Evolutionary conservation across 2,113 vertebrate genomes (phyloP).

Genomic region (Petroica traversi): DNA sequence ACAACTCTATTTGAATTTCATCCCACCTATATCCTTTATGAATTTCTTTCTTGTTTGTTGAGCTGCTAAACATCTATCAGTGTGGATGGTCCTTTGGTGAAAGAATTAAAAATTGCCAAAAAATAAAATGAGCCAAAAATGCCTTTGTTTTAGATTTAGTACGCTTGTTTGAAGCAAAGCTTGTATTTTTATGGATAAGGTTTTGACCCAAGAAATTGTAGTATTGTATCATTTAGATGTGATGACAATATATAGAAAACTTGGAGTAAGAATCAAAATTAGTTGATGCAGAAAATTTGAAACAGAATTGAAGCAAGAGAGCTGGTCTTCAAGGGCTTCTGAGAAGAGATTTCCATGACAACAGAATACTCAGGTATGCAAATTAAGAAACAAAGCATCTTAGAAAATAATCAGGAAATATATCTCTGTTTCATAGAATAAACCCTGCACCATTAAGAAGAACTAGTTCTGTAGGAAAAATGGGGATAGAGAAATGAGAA

Average conservation of each 20-base stretch:
- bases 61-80: not conserved
- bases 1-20: not conserved
- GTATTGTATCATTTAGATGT: not conserved
- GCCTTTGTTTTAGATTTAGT: not conserved
- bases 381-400: conserved; percentile 69
- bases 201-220: not conserved
- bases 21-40: not conserved
- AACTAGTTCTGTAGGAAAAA: not conserved
- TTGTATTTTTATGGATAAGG: not conserved
- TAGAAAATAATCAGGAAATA: conserved; percentile 71
- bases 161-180: not conserved
- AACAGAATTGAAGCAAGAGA: conserved; percentile 49
- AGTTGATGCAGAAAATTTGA: conserved; percentile 42
- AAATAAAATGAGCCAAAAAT: not conserved
- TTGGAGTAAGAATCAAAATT: conserved; percentile 24
- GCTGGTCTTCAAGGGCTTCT: conserved; percentile 67
- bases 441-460: conserved; percentile 15
- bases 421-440: conserved; percentile 39
- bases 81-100: not conserved
- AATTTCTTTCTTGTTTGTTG: not conserved
- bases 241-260: not conserved
- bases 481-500: not conserved
- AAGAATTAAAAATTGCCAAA: not conserved
- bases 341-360: conserved; percentile 77
- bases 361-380: conserved; percentile 76